Evolutionary conservation across 1,140 invertebrate species (phyloP).

Genomic region (Leptopilina boulardi): DNA sequence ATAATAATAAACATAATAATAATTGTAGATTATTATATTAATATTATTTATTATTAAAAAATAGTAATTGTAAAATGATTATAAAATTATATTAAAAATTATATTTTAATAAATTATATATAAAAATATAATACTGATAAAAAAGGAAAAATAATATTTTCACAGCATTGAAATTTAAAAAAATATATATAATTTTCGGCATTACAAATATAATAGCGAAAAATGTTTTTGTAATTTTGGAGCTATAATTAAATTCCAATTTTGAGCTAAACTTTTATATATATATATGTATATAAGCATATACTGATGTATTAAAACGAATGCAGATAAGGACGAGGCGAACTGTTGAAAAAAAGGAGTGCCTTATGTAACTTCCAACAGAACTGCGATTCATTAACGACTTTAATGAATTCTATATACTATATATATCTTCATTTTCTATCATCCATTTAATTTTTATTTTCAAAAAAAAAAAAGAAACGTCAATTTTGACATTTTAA

Average conservation of each 20-base stretch:
- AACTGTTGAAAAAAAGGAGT: slow-evolving; percentile 21
- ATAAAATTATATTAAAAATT: too few species aligned
- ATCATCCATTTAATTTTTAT: neutral
- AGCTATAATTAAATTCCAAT: neutral
- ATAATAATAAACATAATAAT: too few species aligned
- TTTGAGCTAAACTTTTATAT: neutral
- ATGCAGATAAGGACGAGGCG: slow-evolving; percentile 18
- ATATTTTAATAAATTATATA: too few species aligned
- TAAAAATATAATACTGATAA: too few species aligned
- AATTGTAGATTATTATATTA: too few species aligned
- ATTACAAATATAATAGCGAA: neutral
- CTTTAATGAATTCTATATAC: neutral
- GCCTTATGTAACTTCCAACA: slow-evolving; percentile 28
- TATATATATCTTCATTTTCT: neutral
- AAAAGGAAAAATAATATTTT: too few species aligned
- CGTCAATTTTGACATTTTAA: too few species aligned
- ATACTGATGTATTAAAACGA: neutral
- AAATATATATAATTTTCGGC: too few species aligned
- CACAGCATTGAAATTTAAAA: too few species aligned
- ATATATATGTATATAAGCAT: neutral
- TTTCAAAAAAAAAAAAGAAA: neutral
- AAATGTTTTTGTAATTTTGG: slow-evolving; percentile 17
- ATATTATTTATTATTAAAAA: too few species aligned
- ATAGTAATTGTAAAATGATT: too few species aligned
- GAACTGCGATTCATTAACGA: slow-evolving; percentile 10